phyloP scores from a whole-genome alignment of 2,888 invertebrate species.

The Chloroclysta siterata region DNA sequence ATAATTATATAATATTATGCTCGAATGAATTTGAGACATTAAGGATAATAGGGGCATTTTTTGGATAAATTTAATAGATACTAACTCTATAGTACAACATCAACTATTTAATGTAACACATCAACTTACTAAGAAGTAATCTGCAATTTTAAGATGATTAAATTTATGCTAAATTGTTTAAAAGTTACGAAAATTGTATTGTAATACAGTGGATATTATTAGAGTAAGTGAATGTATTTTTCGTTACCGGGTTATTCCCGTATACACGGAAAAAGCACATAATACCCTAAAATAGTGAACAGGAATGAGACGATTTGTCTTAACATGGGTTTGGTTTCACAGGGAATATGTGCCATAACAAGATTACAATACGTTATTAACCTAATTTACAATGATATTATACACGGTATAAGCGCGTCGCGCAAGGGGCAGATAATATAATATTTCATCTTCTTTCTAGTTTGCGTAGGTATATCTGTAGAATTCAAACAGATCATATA shows the following conservation, averaged over 20 bases:
- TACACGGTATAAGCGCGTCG: no score
- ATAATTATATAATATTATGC: conserved; percentile 12
- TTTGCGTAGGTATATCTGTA: no score
- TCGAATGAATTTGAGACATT: conserved; percentile 12
- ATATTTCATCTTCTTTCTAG: no score
- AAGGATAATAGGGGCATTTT: conserved; percentile 23
- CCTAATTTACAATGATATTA: conserved; percentile 3
- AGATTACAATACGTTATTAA: background rate
- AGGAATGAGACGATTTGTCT: no score
- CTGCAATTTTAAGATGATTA: background rate
- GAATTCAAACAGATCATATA: no score
- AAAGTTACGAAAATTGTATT: background rate
- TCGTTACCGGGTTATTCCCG: background rate
- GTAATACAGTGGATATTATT: background rate
- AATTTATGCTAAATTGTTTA: background rate
- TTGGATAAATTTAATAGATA: conserved; percentile 1
- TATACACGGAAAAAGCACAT: background rate
- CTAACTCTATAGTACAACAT: conserved; percentile 1
- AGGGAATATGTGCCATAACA: no score
- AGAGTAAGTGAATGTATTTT: background rate
- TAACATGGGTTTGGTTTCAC: no score
- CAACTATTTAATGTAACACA: conserved; percentile 8
- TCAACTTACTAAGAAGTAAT: background rate
- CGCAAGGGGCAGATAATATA: no score
- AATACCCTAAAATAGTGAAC: no score